Evolutionary conservation across 2,113 vertebrate species (phyloP).

Genomic region (Pangasianodon gigas): DNA sequence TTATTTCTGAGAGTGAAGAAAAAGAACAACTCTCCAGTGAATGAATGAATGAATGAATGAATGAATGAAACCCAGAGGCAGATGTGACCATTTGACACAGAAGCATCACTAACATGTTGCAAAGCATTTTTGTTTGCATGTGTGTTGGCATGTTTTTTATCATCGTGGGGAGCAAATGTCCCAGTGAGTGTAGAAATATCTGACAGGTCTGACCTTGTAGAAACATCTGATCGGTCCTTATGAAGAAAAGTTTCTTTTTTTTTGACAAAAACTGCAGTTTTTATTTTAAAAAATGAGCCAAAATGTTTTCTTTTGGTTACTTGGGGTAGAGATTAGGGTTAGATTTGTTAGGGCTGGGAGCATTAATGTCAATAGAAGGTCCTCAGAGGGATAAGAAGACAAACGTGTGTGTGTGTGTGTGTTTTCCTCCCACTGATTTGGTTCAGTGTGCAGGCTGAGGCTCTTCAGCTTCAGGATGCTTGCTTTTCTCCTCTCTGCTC

Average conservation of each 20-base stretch:
- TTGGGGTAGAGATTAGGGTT: not conserved
- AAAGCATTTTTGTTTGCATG: not conserved
- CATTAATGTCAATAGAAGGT: not conserved
- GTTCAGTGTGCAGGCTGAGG: not conserved
- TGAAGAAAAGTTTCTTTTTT: not conserved
- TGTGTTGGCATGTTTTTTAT: not conserved
- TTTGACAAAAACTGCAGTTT: too few relatives aligned
- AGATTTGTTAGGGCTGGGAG: too few relatives aligned
- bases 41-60: not conserved
- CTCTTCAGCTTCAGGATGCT: constrained; percentile 20
- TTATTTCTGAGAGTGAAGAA: not conserved
- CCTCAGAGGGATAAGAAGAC: not conserved
- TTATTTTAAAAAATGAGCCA: not conserved
- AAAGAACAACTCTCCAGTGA: not conserved
- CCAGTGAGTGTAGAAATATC: not conserved
- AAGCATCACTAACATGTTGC: too few relatives aligned
- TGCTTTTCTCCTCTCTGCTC: not conserved
- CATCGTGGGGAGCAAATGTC: not conserved
- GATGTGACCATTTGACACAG: not conserved
- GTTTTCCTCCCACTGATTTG: too few relatives aligned
- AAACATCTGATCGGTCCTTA: not conserved
- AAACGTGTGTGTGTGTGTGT: not conserved
- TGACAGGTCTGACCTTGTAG: not conserved
- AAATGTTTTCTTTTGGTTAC: not conserved
- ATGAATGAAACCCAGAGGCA: not conserved